Conservation (phyloP, 1,140 invertebrate genomes). For the Campoletis sonorensis region DNA sequence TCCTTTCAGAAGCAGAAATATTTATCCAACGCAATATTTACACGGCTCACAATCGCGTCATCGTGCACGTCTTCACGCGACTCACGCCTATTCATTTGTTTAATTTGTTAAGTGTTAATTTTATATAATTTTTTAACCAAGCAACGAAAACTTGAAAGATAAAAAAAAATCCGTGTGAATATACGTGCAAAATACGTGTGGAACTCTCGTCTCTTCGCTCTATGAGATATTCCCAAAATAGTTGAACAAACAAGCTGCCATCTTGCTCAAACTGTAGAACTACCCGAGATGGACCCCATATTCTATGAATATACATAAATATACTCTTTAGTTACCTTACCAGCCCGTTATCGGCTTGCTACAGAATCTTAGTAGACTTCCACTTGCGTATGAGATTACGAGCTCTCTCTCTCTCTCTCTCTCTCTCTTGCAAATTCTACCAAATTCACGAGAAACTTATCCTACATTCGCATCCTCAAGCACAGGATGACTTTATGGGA, state of each 20-base stretch:
- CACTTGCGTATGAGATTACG: slow-evolving; percentile 11
- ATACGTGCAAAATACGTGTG: background rate
- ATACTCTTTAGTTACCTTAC: background rate
- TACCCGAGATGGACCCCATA: background rate
- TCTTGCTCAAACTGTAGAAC: slow-evolving; percentile 16
- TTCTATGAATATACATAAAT: background rate
- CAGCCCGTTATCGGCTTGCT: slow-evolving; percentile 13
- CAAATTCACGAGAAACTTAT: slow-evolving; percentile 25
- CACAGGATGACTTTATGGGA: background rate
- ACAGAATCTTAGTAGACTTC: slow-evolving; percentile 33
- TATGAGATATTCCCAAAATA: slow-evolving; percentile 55
- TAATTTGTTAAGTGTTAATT: slow-evolving; percentile 74
- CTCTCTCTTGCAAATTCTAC: slow-evolving; percentile 23
- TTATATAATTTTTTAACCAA: slow-evolving; percentile 72
- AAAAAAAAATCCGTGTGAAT: background rate
- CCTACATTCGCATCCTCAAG: background rate
- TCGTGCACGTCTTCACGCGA: slow-evolving; percentile 54
- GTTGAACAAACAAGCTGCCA: slow-evolving; percentile 59
- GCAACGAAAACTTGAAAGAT: slow-evolving; percentile 46
- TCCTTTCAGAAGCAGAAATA: slow-evolving; percentile 69
- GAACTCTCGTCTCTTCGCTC: background rate
- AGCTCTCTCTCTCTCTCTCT: too few species aligned
- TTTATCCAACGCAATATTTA: slow-evolving; percentile 74
- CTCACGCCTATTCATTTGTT: slow-evolving; percentile 64
- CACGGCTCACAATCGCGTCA: slow-evolving; percentile 42